Evolutionary conservation across 2,888 invertebrate species (phyloP), one percentile per base, ranked within the genome.

Genomic region (Rhodophaea formosa): DNA sequence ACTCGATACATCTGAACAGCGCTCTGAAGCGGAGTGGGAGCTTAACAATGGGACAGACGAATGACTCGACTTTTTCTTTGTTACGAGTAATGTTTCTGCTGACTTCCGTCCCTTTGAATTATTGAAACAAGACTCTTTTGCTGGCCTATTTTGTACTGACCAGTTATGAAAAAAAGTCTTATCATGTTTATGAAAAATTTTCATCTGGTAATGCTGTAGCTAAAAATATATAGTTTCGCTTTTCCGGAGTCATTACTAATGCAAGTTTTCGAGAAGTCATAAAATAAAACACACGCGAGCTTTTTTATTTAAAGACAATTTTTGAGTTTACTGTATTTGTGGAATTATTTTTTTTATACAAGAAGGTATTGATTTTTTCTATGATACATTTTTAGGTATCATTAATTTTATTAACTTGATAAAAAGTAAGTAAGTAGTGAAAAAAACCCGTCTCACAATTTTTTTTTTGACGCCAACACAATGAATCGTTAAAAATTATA

Each of bases 41-140:
- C 39, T 8, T 8, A 30, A 53, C 56, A 56, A 54, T 53, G 29
- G 46, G 32, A 62, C 56, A 54, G 62, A 58, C 52, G 52, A 53
- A 62, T 62, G 62, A 62, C 57, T 58, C 45, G 56, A 49, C 61
- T 61, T 55, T 45, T 59, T 57, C 59, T 53, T 59, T 59, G 59
- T 59, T 56, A 53, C 52, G 29, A 42, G 15, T 49, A 49, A 56
- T 49, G 56, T 60, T 51, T 17, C 43, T 35, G 53, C 49, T 51
- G 57, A 54, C 59, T 57, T 56, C 49, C 49, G 42, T 56, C 42
- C 8, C 56, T 56, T 56, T 56, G 56, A 56, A 56, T 56, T 56
- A 56, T 56, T 56, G 56, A 56, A 56, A 55, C 45, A 35, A 45
- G 49, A 3, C 17, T 29, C n/a, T 46, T 46, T 32, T 54, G 44